phyloP scores from a whole-genome alignment of 35 echinoderm and acorn worm genomes.

The Anneissia japonica region DNA sequence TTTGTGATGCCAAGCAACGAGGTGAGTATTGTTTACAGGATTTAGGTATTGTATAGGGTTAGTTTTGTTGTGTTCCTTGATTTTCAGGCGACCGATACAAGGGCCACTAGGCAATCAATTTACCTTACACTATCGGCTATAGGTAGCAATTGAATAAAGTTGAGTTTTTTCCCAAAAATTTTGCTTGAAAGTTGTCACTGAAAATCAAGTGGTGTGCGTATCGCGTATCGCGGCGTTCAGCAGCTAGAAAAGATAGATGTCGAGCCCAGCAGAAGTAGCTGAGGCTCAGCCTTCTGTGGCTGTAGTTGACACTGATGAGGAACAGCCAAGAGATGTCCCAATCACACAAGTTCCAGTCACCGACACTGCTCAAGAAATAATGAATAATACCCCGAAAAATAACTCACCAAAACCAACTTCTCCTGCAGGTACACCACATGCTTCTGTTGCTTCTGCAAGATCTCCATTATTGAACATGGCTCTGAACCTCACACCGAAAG shows the following conservation, averaged over 20 bases:
- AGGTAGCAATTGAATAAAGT: background rate
- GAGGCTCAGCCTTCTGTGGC: background rate
- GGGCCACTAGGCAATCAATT: background rate
- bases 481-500: slow-evolving; percentile 70
- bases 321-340: background rate
- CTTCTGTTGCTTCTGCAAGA: background rate
- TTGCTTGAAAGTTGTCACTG: background rate
- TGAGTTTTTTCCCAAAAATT: background rate
- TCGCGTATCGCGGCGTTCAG: background rate
- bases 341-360: background rate
- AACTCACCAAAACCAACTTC: slow-evolving; percentile 53
- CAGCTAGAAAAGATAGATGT: too few species aligned
- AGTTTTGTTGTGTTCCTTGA: background rate
- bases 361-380: background rate
- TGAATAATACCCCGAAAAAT: slow-evolving; percentile 23
- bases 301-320: too few species aligned
- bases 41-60: background rate
- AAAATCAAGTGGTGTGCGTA: background rate
- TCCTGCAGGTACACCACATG: slow-evolving; percentile 47
- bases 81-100: background rate
- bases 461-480: slow-evolving; percentile 56
- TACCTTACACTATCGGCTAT: background rate
- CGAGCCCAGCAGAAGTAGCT: background rate
- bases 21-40: background rate
- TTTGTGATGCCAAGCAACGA: background rate